Evolutionary conservation across 1,140 invertebrate genomes (phyloP).

Genomic region (Trachymyrmex septentrionalis): DNA sequence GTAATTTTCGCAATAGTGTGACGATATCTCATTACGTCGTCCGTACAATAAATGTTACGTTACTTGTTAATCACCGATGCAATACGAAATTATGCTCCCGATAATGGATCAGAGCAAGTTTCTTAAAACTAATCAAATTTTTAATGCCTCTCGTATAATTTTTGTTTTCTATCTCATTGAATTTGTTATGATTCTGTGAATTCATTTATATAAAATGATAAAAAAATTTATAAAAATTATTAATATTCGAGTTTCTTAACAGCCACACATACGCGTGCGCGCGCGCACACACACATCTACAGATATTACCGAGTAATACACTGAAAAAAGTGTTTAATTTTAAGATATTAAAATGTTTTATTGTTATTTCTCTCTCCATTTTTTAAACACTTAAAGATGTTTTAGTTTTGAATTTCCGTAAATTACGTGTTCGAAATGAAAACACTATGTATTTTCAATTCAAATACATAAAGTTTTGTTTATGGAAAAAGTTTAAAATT

Average conservation of each 20-base stretch:
- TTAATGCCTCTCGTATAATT: neutral
- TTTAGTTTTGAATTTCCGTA: no score
- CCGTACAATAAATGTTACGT: conserved; percentile 31
- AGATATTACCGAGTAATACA: no score
- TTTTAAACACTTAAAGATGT: no score
- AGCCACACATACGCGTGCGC: no score
- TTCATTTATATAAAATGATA: neutral
- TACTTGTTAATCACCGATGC: conserved; percentile 29
- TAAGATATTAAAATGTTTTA: no score
- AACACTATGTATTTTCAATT: no score
- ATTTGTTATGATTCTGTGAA: neutral
- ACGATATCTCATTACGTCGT: conserved; percentile 39
- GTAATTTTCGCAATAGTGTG: conserved; percentile 54
- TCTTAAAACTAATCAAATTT: neutral
- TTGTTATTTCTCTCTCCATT: no score
- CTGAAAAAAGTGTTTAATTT: no score
- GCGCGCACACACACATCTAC: no score
- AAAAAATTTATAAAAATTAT: neutral
- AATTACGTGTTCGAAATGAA: no score
- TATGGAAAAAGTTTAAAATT: no score
- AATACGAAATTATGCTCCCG: conserved; percentile 17
- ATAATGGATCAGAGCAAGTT: conserved; percentile 6
- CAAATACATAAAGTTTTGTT: no score
- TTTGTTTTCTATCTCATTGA: neutral
- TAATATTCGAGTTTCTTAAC: neutral